Evolutionary conservation across 2,888 invertebrate genomes (phyloP).

Genomic region (Harmothoe impar): DNA sequence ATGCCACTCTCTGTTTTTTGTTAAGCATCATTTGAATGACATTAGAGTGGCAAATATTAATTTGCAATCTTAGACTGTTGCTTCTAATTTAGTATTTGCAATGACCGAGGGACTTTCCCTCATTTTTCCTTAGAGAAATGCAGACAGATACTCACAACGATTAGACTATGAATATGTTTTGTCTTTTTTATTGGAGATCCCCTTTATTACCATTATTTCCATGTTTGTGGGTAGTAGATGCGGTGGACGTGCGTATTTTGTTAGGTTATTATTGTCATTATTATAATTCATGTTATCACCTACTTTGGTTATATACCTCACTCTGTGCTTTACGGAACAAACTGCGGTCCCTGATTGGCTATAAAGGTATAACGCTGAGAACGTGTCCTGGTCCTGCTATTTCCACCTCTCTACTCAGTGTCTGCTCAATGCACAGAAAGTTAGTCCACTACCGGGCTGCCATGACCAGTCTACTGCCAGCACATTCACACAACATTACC

Average conservation of each 20-base stretch:
- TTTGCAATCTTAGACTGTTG: conserved; percentile 13
- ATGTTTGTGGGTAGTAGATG: neutral
- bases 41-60: neutral
- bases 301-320: neutral
- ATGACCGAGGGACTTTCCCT: neutral
- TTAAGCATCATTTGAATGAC: neutral
- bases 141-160: neutral
- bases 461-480: too few relatives aligned
- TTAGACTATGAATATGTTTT: conserved; percentile 14
- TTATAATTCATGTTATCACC: neutral
- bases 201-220: neutral
- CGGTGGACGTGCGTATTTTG: neutral
- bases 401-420: too few relatives aligned
- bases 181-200: too few relatives aligned
- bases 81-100: neutral
- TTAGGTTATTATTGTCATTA: conserved; percentile 32
- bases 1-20: neutral
- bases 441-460: too few relatives aligned
- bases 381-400: too few relatives aligned
- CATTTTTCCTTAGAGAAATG: neutral
- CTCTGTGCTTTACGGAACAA: neutral
- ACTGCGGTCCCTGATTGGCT: too few relatives aligned
- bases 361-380: too few relatives aligned
- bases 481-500: too few relatives aligned
- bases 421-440: too few relatives aligned